Evolutionary conservation across 2,797 vertebrate species (phyloP).

Genomic region (Dendrocincla fuliginosa): DNA sequence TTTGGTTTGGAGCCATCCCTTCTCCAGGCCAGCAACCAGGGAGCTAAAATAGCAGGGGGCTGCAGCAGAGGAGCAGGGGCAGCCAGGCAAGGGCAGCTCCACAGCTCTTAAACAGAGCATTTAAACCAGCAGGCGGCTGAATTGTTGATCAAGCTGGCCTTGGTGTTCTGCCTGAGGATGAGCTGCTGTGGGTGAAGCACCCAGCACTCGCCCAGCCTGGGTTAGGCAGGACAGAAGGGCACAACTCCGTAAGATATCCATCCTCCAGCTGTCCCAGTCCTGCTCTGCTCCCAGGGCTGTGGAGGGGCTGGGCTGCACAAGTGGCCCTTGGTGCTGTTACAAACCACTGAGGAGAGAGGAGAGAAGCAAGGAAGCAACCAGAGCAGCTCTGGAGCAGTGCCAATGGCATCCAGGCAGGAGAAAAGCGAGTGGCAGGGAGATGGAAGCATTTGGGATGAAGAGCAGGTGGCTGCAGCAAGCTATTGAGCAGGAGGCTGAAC

Average conservation of each 20-base stretch:
- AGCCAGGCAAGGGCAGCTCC: not conserved
- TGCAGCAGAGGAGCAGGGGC: not conserved
- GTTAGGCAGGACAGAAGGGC: not conserved
- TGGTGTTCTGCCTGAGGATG: not conserved
- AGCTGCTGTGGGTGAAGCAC: not conserved
- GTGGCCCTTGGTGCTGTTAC: not conserved
- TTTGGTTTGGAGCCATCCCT: not conserved
- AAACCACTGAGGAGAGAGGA: not conserved
- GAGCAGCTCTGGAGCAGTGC: not conserved
- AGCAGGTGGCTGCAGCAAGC: not conserved
- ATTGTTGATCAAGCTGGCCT: not conserved
- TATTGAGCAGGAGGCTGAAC: not conserved
- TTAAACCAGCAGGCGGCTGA: not conserved
- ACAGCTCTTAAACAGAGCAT: not conserved
- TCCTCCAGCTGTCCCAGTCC: not conserved
- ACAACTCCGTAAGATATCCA: accelerated
- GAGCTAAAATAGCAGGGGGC: not conserved
- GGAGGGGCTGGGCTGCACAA: not conserved
- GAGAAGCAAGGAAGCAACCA: not conserved
- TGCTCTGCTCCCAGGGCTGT: not conserved
- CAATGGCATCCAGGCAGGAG: accelerated
- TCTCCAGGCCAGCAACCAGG: not conserved
- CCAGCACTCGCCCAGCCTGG: not conserved
- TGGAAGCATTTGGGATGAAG: not conserved
- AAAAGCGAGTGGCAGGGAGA: not conserved